These are phyloP conservation scores for Kryphioiulus occultus DNA, from an alignment of 2,888 invertebrate genomes.

Conservation along the genomic window DNA sequence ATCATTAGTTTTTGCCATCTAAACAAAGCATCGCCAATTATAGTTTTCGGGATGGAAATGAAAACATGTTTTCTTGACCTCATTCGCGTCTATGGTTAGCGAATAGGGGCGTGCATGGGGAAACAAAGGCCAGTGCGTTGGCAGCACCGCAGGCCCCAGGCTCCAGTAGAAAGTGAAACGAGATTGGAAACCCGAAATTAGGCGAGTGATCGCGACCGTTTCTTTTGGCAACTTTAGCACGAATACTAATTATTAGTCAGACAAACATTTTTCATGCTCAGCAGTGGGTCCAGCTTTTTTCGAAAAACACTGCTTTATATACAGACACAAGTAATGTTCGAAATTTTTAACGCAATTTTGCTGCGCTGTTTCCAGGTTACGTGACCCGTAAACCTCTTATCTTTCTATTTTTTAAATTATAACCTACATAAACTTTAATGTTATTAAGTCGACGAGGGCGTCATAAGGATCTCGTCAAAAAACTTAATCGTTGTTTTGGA, in stretches of 20 bases:
- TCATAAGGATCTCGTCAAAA: not conserved
- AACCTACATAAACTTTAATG: not conserved
- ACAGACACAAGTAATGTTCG: no score
- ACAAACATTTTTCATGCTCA: not conserved
- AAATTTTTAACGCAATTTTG: no score
- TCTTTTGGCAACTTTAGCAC: not conserved
- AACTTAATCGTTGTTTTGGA: not conserved
- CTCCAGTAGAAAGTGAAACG: not conserved
- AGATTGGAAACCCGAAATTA: not conserved
- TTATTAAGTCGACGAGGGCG: not conserved
- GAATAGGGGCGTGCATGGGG: slow-evolving; percentile 4
- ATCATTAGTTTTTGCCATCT: not conserved
- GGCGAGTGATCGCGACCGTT: not conserved
- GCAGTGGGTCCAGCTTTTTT: not conserved
- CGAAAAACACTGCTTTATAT: not conserved
- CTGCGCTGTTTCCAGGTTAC: no score
- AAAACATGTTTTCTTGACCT: slow-evolving; percentile 45
- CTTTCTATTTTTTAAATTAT: not conserved
- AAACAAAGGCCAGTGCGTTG: not conserved
- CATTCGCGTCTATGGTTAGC: not conserved
- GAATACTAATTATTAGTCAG: not conserved
- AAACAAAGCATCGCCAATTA: not conserved
- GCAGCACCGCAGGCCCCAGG: not conserved
- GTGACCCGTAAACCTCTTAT: not conserved
- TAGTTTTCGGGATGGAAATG: not conserved